Base-by-base conservation (phyloP, 2,888 invertebrate genomes). In the Theristus sp. region DNA sequence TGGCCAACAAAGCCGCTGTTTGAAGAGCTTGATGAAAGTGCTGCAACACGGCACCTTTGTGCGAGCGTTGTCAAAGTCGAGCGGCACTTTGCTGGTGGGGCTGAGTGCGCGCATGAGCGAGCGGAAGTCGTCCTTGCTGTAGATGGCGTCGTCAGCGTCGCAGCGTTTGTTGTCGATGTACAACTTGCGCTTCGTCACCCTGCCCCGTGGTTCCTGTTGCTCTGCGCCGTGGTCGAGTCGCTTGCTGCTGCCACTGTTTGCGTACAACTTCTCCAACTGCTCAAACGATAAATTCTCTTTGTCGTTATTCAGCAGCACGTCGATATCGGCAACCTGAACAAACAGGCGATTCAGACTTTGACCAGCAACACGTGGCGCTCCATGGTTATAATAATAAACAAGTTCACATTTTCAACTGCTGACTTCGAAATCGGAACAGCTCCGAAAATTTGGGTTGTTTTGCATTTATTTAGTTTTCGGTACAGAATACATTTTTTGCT, bases 251-350 rank as follows among this genome's bases (percentile, higher is more conserved):
- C 25, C 26, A 27, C 53, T 27, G 3, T 30, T 30, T 20, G 20
- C 20, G 38, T 30, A 59, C 2, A 49, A 49, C 17, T 38, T 38
- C 25, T 62, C 62, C 26, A 60, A 26, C 24, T 60, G 56, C 6
- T 62, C 62, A 30, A 62, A 62, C 1, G 62, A 13, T 3, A n/a
- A 1, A 27, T 60, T 62, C 29, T 62, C 60, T 25, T 60, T 59
- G 27, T 54, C 28, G 28, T 20, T n/a, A 38, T 17, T 38, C 28
- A 62, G 55, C n/a, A 62, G n/a, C 13, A 46, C 52, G 53, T 62
- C 62, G 47, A 60, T 60, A 56, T 62, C 62, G 49, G 24, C 13
- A 22, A 60, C 2, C 13, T 54, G 17, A 13, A 56, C 49, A 28
- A 61, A 59, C 25, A 59, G 59, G 13, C 38, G 38, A 38, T 38